Conservation (phyloP, 2,888 invertebrate genomes). For the Noctua fimbriata region DNA sequence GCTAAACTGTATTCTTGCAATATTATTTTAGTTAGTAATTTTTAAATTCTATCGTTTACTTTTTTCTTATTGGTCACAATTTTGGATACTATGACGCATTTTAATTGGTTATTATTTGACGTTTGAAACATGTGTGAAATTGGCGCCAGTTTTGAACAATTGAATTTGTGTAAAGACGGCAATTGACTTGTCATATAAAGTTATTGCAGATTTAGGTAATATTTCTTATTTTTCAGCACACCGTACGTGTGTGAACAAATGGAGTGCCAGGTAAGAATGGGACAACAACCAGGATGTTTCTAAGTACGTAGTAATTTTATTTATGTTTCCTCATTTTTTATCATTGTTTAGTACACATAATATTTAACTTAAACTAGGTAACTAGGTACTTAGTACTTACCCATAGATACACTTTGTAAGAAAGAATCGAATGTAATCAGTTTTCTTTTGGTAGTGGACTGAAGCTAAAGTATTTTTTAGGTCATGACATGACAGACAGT, state of each 20-base stretch:
- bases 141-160: constrained; percentile 43
- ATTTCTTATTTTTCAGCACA: neutral
- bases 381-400: too few relatives aligned
- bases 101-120: constrained; percentile 46
- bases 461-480: neutral
- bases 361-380: too few relatives aligned
- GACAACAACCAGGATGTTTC: neutral
- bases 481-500: neutral
- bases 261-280: neutral
- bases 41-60: neutral
- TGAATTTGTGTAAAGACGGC: constrained; percentile 3
- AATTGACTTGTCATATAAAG: neutral
- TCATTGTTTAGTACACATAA: neutral
- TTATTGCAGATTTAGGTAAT: neutral
- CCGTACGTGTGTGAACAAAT: neutral
- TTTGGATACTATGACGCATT: constrained; percentile 9
- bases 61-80: constrained; percentile 33
- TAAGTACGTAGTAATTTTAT: neutral
- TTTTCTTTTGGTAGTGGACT: neutral
- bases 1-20: neutral
- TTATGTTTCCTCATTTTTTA: neutral
- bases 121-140: constrained; percentile 48
- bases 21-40: neutral
- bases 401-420: neutral
- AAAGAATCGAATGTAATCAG: neutral